Base-by-base conservation (phyloP, 2,888 invertebrate genomes). In the Drosophila maculinotata region DNA sequence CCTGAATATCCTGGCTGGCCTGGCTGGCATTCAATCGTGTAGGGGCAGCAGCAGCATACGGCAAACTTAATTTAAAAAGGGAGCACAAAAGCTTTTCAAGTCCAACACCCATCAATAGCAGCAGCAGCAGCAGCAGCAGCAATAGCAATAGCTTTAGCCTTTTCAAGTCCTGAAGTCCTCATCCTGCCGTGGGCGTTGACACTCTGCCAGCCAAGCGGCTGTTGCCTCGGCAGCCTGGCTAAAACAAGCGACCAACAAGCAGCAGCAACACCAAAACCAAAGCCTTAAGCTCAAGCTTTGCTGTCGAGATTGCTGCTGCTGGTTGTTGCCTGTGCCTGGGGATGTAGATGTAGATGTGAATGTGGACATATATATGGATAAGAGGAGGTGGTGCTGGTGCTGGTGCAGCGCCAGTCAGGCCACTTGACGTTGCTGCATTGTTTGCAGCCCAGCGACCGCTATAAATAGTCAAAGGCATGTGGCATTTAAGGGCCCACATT, bases 391-490 rank as follows among this genome's bases (percentile, higher is more conserved):
- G n/a, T n/a, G n/a, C n/a, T n/a, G 17, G 17, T 6, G n/a, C 10
- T n/a, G 7, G 12, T 7, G 26, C 14, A 38, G 44, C 36, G 49
- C 57, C 45, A 47, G 47, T 36, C 65, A 30, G 72, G 67, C 68
- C 73, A 79, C 78, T 79, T 83, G 83, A 79, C 80, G 83, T 69
- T 58, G 64, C 53, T 63, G 73, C 83, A 79, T 79, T 79, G 78
- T 79, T 79, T 76, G 77, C 78, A 83, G 69, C 83, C 69, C 83
- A 79, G 83, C 65, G 69, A 48, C 69, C 77, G 84, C 84, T 79
- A 83, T 83, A 83, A 83, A 83, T 79, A 79, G 79, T 83, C 78
- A 74, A 73, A 67, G 69, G 78, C 79, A 80, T 66, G 72, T 64
- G 71, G 57, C 51, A 71, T 71, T 64, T 71, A 71, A 69, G 69